Percentiles rank a stretch among this genome's conserved stretches.
These are phyloP conservation scores for Molothrus ater DNA, from an alignment of 2,797 vertebrate genomes.

Conservation along the genomic window DNA sequence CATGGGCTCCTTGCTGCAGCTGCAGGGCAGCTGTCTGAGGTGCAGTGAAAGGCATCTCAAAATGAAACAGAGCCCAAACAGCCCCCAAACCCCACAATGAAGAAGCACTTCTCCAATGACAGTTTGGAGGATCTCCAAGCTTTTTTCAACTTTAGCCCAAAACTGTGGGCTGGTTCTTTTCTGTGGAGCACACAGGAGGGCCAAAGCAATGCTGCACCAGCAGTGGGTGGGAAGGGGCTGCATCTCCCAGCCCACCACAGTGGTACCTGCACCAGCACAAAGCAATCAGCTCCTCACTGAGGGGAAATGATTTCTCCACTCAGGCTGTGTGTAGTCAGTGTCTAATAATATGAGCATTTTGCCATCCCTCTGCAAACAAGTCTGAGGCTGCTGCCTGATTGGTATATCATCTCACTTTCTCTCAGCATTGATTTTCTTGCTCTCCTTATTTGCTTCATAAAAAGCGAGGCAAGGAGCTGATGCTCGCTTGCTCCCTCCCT, in stretches of 20 bases:
- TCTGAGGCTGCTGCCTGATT: conserved; percentile 79
- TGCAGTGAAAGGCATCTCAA: not conserved
- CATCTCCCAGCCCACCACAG: conserved; percentile 2
- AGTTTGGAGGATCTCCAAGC: not conserved
- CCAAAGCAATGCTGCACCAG: not conserved
- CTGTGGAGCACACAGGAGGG: not conserved
- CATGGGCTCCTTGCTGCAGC: not conserved
- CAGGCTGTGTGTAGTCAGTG: conserved; percentile 66
- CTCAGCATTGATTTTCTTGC: conserved; percentile 79
- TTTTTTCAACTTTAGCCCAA: not conserved
- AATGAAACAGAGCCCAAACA: not conserved
- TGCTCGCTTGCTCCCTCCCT: conserved; percentile 53
- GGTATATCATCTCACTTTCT: conserved; percentile 81
- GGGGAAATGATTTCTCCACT: conserved; percentile 58
- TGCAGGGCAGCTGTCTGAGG: not conserved
- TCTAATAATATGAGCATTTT: conserved; percentile 75
- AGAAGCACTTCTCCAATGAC: not conserved
- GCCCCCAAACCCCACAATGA: not conserved
- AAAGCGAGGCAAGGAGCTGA: conserved; percentile 76
- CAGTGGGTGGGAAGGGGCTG: conserved; percentile 38
- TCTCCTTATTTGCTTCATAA: conserved; percentile 80
- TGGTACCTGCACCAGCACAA: conserved; percentile 43
- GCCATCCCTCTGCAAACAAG: conserved; percentile 77
- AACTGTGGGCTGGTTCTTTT: not conserved
- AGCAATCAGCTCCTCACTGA: conserved; percentile 44